Percentiles rank a stretch among this genome's conserved stretches.
Conservation (phyloP, 2,797 vertebrate genomes). For the Macropodus opercularis region DNA sequence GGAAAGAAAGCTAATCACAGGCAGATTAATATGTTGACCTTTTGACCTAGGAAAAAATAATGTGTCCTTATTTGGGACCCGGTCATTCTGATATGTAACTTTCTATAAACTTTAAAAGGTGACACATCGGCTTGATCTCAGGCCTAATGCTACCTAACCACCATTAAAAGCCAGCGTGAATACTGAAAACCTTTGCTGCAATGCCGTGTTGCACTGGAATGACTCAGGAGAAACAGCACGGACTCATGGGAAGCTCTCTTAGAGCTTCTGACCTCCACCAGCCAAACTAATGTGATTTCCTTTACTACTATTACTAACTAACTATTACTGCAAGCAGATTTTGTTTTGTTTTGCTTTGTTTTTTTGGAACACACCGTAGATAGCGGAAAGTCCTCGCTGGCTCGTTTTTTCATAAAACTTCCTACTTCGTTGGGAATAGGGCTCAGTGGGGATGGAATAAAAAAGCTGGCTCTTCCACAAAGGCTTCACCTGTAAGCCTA, state of each 20-base stretch:
- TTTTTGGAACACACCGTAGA: neutral
- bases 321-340: neutral
- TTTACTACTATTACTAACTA: neutral
- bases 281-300: too few relatives aligned
- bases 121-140: too few relatives aligned
- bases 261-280: too few relatives aligned
- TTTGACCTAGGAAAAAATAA: neutral
- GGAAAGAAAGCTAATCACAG: neutral
- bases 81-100: too few relatives aligned
- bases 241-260: neutral
- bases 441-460: conserved; percentile 19
- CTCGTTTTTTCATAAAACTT: neutral
- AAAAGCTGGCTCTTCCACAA: conserved; percentile 24
- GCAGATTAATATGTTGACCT: too few relatives aligned
- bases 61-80: too few relatives aligned
- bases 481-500: conserved; percentile 34
- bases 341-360: neutral
- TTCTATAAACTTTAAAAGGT: too few relatives aligned
- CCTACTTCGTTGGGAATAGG: neutral
- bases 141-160: too few relatives aligned
- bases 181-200: neutral
- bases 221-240: neutral
- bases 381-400: neutral
- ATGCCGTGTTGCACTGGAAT: neutral
- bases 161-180: neutral